Percentiles rank a stretch among this genome's conserved stretches.
Conservation (phyloP, 1,140 invertebrate species). For the Chlorops oryzae region DNA sequence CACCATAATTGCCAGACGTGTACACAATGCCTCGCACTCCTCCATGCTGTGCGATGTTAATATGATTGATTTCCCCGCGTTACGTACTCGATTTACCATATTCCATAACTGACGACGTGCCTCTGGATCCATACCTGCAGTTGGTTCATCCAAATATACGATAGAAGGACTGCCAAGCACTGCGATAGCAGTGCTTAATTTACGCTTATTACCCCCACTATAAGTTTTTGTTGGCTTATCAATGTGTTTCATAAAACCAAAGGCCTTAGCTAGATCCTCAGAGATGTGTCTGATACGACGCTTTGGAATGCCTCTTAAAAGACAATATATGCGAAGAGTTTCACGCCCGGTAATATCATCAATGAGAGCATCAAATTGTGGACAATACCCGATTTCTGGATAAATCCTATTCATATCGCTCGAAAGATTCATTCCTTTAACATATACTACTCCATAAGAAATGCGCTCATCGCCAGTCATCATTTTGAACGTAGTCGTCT, state of each 20-base stretch:
- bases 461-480: slow-evolving; percentile 56
- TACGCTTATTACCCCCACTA: slow-evolving; percentile 79
- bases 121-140: slow-evolving; percentile 85
- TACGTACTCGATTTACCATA: slow-evolving; percentile 27
- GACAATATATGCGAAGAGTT: slow-evolving; percentile 17
- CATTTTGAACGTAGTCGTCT: slow-evolving; percentile 80
- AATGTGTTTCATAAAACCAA: slow-evolving; percentile 9
- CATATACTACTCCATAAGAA: slow-evolving; percentile 17
- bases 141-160: slow-evolving; percentile 83
- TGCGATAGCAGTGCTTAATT: slow-evolving; percentile 79
- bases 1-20: slow-evolving; percentile 71
- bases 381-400: slow-evolving; percentile 66
- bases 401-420: background rate
- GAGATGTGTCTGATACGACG: slow-evolving; percentile 1
- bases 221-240: slow-evolving; percentile 49
- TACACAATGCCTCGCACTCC: slow-evolving; percentile 72
- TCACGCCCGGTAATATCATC: slow-evolving; percentile 26
- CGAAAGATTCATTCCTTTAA: slow-evolving; percentile 20
- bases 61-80: slow-evolving; percentile 32
- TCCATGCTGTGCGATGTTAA: slow-evolving; percentile 63
- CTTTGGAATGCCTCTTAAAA: slow-evolving; percentile 12
- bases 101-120: slow-evolving; percentile 87
- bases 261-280: slow-evolving; percentile 12
- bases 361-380: slow-evolving; percentile 69
- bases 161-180: slow-evolving; percentile 64